A percentile compares a stretch with the other conserved stretches of the same genome.
These are phyloP conservation scores for Sesamia nonagrioides DNA, from an alignment of 1,140 invertebrate genomes.

Conservation along the genomic window DNA sequence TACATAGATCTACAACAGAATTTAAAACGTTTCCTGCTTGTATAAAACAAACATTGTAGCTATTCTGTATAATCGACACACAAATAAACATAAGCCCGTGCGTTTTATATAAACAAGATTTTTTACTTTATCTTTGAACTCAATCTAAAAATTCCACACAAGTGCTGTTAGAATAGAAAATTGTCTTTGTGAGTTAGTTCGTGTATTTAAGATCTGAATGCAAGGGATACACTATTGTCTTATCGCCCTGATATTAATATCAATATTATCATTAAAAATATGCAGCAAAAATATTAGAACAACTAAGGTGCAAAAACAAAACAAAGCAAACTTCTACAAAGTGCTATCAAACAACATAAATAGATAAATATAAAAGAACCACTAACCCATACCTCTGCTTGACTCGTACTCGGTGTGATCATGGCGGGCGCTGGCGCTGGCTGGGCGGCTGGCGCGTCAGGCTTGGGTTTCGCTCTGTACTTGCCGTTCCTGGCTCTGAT, in stretches of 20 bases:
- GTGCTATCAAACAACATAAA: conserved; percentile 22
- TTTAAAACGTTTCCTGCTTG: neutral
- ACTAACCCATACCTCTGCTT: conserved; percentile 84
- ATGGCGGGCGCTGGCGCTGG: conserved; percentile 60
- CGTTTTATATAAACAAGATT: conserved; percentile 1
- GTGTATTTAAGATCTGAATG: neutral
- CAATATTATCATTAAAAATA: too few species aligned
- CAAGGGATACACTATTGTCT: neutral
- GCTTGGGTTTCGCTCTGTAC: conserved; percentile 89
- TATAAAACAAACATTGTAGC: neutral
- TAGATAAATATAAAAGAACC: conserved; percentile 33
- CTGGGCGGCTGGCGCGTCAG: conserved; percentile 60
- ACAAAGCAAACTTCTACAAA: neutral
- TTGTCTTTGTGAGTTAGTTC: neutral
- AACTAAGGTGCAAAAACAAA: neutral
- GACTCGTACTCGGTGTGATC: conserved; percentile 85
- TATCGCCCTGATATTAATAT: neutral
- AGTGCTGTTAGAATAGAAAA: conserved; percentile 11
- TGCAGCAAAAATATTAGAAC: conserved; percentile 7
- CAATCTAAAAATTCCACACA: neutral
- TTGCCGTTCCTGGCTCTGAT: conserved; percentile 92
- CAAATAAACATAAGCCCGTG: conserved; percentile 13
- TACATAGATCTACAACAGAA: neutral
- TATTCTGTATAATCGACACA: conserved; percentile 8
- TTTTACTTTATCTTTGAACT: neutral